Evolutionary conservation across 2,888 invertebrate species (phyloP).

Genomic region (Ctena decussata): DNA sequence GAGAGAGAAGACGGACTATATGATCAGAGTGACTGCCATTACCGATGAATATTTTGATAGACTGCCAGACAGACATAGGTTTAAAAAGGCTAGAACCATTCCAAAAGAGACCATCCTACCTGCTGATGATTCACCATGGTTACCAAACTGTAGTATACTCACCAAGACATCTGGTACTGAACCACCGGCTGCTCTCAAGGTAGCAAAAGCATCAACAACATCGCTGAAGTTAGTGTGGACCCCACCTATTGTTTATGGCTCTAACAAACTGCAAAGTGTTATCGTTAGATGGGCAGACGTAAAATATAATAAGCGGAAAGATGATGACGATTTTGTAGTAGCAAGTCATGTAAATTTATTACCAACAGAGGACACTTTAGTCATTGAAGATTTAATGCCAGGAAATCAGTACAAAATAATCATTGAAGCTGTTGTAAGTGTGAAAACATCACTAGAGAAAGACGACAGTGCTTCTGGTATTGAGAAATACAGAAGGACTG

Average conservation of each 20-base stretch:
- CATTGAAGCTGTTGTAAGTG: constrained; percentile 86
- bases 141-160: constrained; percentile 84
- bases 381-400: constrained; percentile 82
- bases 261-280: constrained; percentile 84
- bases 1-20: constrained; percentile 85
- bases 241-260: constrained; percentile 85
- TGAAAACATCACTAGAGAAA: constrained; percentile 84
- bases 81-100: constrained; percentile 78
- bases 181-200: constrained; percentile 80
- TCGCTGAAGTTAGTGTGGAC: constrained; percentile 84
- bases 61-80: constrained; percentile 82
- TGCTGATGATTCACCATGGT: constrained; percentile 84
- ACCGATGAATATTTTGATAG: constrained; percentile 86
- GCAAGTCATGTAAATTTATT: constrained; percentile 83
- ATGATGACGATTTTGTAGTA: constrained; percentile 78
- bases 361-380: constrained; percentile 80
- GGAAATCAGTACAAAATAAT: constrained; percentile 85
- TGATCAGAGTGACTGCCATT: constrained; percentile 84
- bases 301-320: constrained; percentile 69
- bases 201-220: constrained; percentile 78
- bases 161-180: constrained; percentile 86
- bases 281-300: constrained; percentile 86
- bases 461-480: constrained; percentile 74
- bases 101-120: constrained; percentile 79
- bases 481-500: constrained; percentile 84